Conservation (phyloP, 2,113 vertebrate species). For the Morone chrysops region DNA sequence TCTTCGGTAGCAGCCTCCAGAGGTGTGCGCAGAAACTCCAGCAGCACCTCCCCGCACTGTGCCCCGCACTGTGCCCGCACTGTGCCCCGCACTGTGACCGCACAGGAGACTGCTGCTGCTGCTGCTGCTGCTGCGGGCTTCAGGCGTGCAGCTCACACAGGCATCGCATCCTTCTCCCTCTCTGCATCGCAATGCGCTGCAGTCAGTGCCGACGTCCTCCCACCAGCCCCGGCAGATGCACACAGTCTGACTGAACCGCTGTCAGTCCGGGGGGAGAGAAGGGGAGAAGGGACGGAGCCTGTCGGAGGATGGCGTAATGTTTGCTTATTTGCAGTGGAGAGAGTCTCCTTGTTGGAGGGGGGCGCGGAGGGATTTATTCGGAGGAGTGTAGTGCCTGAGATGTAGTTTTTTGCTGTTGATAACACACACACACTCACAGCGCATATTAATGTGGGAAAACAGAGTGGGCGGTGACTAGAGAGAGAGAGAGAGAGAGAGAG, state of each 20-base stretch:
- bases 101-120: slow-evolving; percentile 24
- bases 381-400: slow-evolving; percentile 12
- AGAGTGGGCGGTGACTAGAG: slow-evolving; percentile 62
- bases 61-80: too few species aligned
- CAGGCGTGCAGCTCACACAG: slow-evolving; percentile 35
- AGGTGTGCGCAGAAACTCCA: slow-evolving; percentile 51
- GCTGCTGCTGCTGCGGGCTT: slow-evolving; percentile 21
- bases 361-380: slow-evolving; percentile 45
- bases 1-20: slow-evolving; percentile 44
- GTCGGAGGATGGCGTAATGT: slow-evolving; percentile 62
- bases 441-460: slow-evolving; percentile 63
- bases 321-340: slow-evolving; percentile 30
- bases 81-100: slow-evolving; percentile 21
- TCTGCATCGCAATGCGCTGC: slow-evolving; percentile 63
- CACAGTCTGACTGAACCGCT: slow-evolving; percentile 47
- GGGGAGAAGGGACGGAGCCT: neutral
- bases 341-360: neutral
- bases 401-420: slow-evolving; percentile 44
- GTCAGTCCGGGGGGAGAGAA: neutral
- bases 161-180: slow-evolving; percentile 22
- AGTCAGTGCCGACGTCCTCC: slow-evolving; percentile 51
- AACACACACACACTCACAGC: slow-evolving; percentile 7
- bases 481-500: neutral
- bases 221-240: slow-evolving; percentile 51
- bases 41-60: slow-evolving; percentile 28